Evolutionary conservation across 37 sponge, comb jelly and placozoan species (phyloP).

Genomic region (Oscarella lobularis): DNA sequence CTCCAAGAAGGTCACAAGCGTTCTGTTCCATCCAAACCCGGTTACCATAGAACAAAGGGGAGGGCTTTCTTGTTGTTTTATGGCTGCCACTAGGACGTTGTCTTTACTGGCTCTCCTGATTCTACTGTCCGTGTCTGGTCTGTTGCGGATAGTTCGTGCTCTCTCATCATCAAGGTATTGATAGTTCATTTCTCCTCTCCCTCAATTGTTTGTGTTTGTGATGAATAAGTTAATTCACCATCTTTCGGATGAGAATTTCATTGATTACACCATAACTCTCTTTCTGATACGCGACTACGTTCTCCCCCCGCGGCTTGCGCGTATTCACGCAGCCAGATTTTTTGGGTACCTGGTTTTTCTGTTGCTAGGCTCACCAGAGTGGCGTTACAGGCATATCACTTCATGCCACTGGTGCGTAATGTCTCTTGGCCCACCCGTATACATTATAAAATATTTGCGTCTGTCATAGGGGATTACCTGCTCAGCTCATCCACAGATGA

Average conservation of each 20-base stretch:
- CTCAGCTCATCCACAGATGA: slow-evolving; percentile 78
- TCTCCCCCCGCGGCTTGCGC: neutral
- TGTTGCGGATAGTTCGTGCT: slow-evolving; percentile 23
- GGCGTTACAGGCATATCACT: slow-evolving; percentile 90
- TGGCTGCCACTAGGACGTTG: slow-evolving; percentile 55
- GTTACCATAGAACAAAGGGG: too few relatives aligned
- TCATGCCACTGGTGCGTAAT: slow-evolving; percentile 78
- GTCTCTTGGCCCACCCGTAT: neutral
- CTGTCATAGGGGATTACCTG: slow-evolving; percentile 58
- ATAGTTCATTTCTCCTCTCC: neutral
- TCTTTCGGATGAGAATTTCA: neutral
- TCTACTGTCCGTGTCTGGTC: slow-evolving; percentile 74
- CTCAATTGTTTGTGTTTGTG: neutral
- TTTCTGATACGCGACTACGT: neutral
- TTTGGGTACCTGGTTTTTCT: too few relatives aligned
- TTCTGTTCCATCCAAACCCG: slow-evolving; percentile 72
- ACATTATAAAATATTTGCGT: neutral
- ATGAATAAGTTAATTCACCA: neutral
- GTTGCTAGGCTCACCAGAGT: slow-evolving; percentile 72
- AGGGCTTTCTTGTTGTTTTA: too few relatives aligned
- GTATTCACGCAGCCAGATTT: neutral
- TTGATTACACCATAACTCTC: slow-evolving; percentile 3
- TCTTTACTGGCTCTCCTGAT: slow-evolving; percentile 83
- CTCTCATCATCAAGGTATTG: slow-evolving; percentile 52
- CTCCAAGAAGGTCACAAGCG: slow-evolving; percentile 89